Evolutionary conservation across 2,113 vertebrate genomes (phyloP).

Genomic region (Rhinogobius similis): DNA sequence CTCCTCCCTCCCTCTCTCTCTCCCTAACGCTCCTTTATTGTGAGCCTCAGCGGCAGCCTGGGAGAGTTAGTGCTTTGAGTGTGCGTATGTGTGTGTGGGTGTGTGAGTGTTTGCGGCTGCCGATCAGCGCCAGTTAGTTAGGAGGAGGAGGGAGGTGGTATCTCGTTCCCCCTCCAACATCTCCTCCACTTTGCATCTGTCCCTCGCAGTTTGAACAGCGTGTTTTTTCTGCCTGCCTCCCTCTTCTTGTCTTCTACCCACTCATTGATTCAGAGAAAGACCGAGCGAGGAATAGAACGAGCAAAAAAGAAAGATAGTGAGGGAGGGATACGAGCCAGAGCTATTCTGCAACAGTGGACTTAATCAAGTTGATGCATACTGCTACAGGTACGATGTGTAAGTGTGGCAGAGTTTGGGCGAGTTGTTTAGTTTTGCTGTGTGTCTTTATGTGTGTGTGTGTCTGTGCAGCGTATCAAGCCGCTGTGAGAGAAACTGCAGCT

Average conservation of each 20-base stretch:
- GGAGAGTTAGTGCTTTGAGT: slow-evolving; percentile 80
- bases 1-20: slow-evolving; percentile 61
- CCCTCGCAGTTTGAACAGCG: slow-evolving; percentile 95
- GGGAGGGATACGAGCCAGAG: slow-evolving; percentile 67
- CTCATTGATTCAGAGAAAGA: slow-evolving; percentile 91
- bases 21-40: slow-evolving; percentile 96
- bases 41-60: slow-evolving; percentile 95
- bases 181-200: slow-evolving; percentile 99
- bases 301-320: slow-evolving; percentile 58
- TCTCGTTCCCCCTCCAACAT: slow-evolving; percentile 99
- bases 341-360: slow-evolving; percentile 94
- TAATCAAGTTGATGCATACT: slow-evolving; percentile 99
- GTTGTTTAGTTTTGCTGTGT: slow-evolving; percentile 55
- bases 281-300: slow-evolving; percentile 61
- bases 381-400: slow-evolving; percentile 90
- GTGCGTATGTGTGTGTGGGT: slow-evolving; percentile 74
- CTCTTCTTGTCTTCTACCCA: slow-evolving; percentile 66
- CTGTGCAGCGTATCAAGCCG: slow-evolving; percentile 53
- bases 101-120: slow-evolving; percentile 88
- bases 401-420: slow-evolving; percentile 19
- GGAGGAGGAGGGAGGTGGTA: slow-evolving; percentile 89
- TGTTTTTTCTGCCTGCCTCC: slow-evolving; percentile 67
- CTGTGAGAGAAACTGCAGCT: slow-evolving; percentile 49
- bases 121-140: slow-evolving; percentile 74
- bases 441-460: slow-evolving; percentile 48